phyloP scores from a whole-genome alignment of 2,888 invertebrate genomes.

The Dryocosmus kuriphilus region DNA sequence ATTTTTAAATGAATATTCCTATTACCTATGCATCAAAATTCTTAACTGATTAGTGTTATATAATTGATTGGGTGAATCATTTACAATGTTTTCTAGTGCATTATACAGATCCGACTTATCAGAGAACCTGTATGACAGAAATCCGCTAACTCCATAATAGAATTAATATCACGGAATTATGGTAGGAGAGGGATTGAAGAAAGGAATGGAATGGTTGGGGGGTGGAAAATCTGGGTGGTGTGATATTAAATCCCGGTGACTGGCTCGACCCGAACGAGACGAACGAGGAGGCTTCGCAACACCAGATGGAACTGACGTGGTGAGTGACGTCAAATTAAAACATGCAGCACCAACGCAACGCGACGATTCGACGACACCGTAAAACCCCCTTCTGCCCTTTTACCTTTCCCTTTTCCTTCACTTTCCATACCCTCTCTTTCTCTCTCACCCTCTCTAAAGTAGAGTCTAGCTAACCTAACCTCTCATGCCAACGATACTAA shows the following conservation, averaged over 20 bases:
- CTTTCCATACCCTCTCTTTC: slow-evolving; percentile 8
- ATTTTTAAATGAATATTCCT: too few relatives aligned
- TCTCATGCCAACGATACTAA: slow-evolving; percentile 17
- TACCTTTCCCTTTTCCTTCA: slow-evolving; percentile 41
- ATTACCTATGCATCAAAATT: too few relatives aligned
- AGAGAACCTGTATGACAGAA: background rate
- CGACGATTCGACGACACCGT: slow-evolving; percentile 73
- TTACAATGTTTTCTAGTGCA: too few relatives aligned
- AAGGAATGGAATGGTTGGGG: slow-evolving; percentile 48
- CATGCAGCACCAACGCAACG: slow-evolving; percentile 69
- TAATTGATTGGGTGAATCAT: too few relatives aligned
- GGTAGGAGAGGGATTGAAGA: slow-evolving; percentile 40
- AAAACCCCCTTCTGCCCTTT: slow-evolving; percentile 59
- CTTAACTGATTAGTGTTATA: too few relatives aligned
- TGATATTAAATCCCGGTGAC: slow-evolving; percentile 75
- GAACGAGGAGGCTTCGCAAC: slow-evolving; percentile 68
- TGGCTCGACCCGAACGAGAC: slow-evolving; percentile 70
- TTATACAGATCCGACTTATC: background rate
- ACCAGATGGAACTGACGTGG: slow-evolving; percentile 75
- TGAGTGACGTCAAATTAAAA: slow-evolving; percentile 77
- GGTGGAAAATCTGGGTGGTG: slow-evolving; percentile 63
- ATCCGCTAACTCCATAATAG: slow-evolving; percentile 12
- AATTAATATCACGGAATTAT: slow-evolving; percentile 40
- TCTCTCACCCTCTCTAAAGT: too few relatives aligned
- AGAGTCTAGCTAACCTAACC: slow-evolving; percentile 8